A percentile compares a stretch with the other conserved stretches of the same genome.
phyloP scores from a whole-genome alignment of 2,113 vertebrate species.

The Cervus canadensis region DNA sequence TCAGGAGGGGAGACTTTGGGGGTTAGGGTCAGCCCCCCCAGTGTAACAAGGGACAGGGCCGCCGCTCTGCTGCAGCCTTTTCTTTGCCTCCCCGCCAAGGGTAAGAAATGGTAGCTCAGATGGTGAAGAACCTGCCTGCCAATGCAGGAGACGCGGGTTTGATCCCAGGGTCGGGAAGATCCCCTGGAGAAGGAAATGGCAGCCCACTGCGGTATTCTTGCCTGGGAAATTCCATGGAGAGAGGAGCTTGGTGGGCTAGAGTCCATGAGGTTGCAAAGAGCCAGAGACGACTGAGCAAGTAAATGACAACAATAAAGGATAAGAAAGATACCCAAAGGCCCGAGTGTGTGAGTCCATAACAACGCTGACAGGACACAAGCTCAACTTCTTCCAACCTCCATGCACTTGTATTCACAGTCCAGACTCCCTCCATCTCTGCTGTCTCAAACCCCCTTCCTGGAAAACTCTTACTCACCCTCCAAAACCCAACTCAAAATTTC shows the following conservation, averaged over 20 bases:
- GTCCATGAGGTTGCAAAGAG: not conserved
- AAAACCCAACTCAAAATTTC: not conserved
- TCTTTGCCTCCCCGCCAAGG: not conserved
- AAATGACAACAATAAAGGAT: not conserved
- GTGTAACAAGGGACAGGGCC: not conserved
- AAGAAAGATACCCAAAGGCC: not conserved
- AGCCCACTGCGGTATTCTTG: not conserved
- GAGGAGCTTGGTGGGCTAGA: not conserved
- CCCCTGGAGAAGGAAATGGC: not conserved
- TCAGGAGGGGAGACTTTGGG: fast-evolving
- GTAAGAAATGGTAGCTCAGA: not conserved
- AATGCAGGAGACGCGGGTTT: not conserved
- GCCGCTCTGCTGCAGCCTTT: not conserved
- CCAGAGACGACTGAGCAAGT: not conserved
- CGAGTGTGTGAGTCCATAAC: too few relatives aligned
- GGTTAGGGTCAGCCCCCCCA: too few relatives aligned
- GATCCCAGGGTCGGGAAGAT: not conserved
- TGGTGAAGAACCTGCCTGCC: not conserved
- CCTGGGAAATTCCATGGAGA: not conserved
- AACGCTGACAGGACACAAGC: not conserved
- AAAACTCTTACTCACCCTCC: not conserved
- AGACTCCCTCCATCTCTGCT: not conserved
- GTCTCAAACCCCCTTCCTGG: not conserved
- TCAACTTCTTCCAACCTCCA: not conserved
- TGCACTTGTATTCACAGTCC: fast-evolving